These are phyloP conservation scores for Hydrocynus forskahlii DNA, from an alignment of 2,797 vertebrate genomes.

Conservation along the genomic window DNA sequence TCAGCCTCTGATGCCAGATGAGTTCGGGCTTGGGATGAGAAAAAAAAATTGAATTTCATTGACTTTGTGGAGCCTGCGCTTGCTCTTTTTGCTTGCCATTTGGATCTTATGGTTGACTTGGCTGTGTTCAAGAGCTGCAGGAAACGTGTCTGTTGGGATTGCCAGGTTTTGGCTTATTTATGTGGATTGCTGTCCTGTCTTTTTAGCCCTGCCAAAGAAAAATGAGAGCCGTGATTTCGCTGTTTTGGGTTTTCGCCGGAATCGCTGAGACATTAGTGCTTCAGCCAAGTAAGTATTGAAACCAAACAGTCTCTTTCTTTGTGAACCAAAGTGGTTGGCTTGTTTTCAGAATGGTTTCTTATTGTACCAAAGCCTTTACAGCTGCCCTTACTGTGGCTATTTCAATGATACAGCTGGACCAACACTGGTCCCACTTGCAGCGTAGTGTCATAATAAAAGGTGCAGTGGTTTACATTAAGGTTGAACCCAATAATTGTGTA, in stretches of 20 bases:
- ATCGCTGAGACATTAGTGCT: constrained; percentile 58
- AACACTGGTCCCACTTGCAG: too few relatives aligned
- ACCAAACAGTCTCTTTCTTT: not conserved
- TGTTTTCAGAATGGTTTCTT: too few relatives aligned
- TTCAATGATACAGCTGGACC: not conserved
- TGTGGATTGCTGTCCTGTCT: constrained; percentile 21
- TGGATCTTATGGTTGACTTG: not conserved
- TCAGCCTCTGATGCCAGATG: not conserved
- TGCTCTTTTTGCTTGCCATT: not conserved
- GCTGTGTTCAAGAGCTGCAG: not conserved
- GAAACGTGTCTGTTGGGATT: constrained; percentile 2
- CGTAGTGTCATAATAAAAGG: too few relatives aligned
- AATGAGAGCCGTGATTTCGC: constrained; percentile 66
- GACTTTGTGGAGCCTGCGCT: constrained; percentile 9
- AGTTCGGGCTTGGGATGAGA: constrained; percentile 33
- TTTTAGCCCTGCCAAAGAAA: constrained; percentile 32
- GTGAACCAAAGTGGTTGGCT: too few relatives aligned
- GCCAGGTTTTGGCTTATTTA: constrained; percentile 1
- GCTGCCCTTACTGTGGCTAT: too few relatives aligned
- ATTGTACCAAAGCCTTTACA: too few relatives aligned
- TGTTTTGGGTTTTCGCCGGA: constrained; percentile 60
- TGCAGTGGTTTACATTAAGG: not conserved
- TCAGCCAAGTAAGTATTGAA: constrained; percentile 69
- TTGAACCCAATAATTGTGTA: too few relatives aligned
- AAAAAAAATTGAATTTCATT: constrained; percentile 3